Conservation (phyloP, 2,888 invertebrate genomes). For the Cremastinae sp. region DNA sequence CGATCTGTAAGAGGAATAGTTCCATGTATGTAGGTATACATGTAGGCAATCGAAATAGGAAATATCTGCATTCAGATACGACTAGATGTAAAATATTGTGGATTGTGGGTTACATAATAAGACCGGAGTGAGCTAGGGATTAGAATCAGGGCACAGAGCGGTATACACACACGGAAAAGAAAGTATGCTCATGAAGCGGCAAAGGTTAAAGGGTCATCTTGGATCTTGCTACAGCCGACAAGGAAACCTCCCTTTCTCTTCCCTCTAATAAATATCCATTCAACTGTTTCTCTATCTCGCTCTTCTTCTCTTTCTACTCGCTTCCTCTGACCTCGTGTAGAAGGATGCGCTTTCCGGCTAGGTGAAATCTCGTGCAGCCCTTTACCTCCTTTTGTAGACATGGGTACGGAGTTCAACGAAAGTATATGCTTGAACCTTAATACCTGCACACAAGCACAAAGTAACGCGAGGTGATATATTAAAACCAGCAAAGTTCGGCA, state of each 20-base stretch:
- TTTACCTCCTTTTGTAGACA: conserved; percentile 22
- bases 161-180: conserved; percentile 18
- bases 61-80: conserved; percentile 64
- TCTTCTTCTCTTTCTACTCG: conserved; percentile 22
- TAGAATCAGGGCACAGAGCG: conserved; percentile 17
- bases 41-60: conserved; percentile 62
- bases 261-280: conserved; percentile 41
- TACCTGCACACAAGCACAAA: conserved; percentile 59
- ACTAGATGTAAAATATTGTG: conserved; percentile 58
- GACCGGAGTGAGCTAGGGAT: conserved; percentile 32
- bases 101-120: conserved; percentile 36
- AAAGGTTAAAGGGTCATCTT: conserved; percentile 47
- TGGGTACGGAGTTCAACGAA: conserved; percentile 48
- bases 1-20: too few relatives aligned
- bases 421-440: conserved; percentile 79
- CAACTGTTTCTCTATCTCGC: conserved; percentile 33
- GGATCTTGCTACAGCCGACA: conserved; percentile 34
- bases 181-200: conserved; percentile 31
- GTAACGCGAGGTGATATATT: conserved; percentile 76
- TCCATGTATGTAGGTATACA: too few relatives aligned
- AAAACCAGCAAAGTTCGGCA: conserved; percentile 78
- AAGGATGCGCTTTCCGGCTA: conserved; percentile 54
- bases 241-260: conserved; percentile 14
- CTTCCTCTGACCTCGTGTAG: conserved; percentile 23
- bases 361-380: conserved; percentile 51